phyloP scores from a whole-genome alignment of 1,140 invertebrate genomes.

The Maniola jurtina region DNA sequence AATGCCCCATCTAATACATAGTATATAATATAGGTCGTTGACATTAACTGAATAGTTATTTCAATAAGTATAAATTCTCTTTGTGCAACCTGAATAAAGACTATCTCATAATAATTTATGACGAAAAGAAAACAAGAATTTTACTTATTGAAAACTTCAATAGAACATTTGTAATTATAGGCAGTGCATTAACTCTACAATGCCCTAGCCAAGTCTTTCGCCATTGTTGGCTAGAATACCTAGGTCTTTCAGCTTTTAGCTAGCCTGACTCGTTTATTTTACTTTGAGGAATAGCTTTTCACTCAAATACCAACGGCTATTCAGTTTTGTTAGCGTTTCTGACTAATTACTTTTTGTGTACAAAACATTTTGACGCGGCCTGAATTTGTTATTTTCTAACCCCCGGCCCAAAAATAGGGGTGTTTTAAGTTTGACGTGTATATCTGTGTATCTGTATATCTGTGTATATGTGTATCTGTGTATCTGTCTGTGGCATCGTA shows the following conservation, averaged over 20 bases:
- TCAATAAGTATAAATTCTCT: not conserved
- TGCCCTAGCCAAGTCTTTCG: slow-evolving; percentile 3
- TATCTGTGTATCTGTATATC: no score
- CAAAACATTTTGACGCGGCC: not conserved
- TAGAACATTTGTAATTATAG: slow-evolving; percentile 10
- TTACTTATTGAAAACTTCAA: slow-evolving; percentile 21
- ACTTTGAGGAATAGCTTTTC: slow-evolving; percentile 15
- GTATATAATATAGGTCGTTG: no score
- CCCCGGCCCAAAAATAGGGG: no score
- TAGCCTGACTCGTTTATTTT: slow-evolving; percentile 18
- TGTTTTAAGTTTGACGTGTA: no score
- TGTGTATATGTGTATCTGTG: no score
- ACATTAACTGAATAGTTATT: not conserved
- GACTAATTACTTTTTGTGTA: slow-evolving; percentile 6
- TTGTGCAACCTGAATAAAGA: not conserved
- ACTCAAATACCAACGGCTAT: not conserved
- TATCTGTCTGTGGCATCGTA: no score
- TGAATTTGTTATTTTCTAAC: no score
- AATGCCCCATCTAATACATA: no score
- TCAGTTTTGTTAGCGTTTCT: not conserved
- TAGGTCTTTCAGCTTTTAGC: slow-evolving; percentile 24
- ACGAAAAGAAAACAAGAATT: not conserved
- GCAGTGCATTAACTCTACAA: slow-evolving; percentile 12
- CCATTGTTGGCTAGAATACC: slow-evolving; percentile 15
- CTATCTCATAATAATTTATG: not conserved